A percentile compares a stretch with the other conserved stretches of the same genome.
These are phyloP conservation scores for Onychomys torridus DNA, from an alignment of 2,797 vertebrate genomes.

Conservation along the genomic window DNA sequence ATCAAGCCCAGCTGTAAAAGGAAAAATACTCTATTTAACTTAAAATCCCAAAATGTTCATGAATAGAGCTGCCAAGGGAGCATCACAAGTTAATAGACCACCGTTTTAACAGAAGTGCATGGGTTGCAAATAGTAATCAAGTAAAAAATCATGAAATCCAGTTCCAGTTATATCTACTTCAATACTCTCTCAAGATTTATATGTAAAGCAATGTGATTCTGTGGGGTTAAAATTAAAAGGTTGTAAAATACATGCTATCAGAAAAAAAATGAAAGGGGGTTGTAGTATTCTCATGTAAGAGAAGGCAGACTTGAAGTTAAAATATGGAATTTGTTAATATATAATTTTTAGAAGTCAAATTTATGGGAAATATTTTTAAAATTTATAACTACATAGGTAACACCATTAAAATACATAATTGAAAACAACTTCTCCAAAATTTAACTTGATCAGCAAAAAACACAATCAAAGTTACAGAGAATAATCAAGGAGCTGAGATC, in stretches of 20 bases:
- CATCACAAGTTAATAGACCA: not conserved
- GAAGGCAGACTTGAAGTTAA: not conserved
- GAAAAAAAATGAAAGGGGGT: not conserved
- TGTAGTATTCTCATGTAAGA: not conserved
- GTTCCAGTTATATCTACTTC: not conserved
- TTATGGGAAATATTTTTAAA: not conserved
- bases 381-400: not conserved
- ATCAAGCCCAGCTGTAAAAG: not conserved
- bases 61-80: not conserved
- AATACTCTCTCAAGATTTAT: not conserved
- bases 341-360: not conserved
- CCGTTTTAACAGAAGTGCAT: not conserved
- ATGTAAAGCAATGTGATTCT: not conserved
- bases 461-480: not conserved
- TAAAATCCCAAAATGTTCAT: not conserved
- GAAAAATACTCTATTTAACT: not conserved
- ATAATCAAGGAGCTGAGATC: not conserved
- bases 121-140: not conserved
- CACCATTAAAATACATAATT: not conserved
- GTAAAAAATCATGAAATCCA: not conserved
- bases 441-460: not conserved
- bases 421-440: not conserved
- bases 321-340: not conserved
- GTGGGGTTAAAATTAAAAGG: not conserved
- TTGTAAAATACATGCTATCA: not conserved